Conservation (phyloP, 2,888 invertebrate species). For the Drosophila mulleri region DNA sequence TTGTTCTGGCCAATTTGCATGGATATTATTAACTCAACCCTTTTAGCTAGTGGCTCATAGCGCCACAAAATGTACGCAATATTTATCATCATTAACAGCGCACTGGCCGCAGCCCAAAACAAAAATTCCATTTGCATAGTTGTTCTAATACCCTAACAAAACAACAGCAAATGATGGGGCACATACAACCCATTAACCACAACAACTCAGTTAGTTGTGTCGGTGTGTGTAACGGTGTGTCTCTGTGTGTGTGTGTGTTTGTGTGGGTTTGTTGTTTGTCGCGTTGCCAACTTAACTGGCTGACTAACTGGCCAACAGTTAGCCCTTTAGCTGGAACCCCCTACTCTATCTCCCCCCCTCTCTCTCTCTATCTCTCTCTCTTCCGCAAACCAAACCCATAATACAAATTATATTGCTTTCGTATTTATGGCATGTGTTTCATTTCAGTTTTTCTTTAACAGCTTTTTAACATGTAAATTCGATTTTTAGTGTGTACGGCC, state of each 20-base stretch:
- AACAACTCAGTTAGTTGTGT: conserved; percentile 68
- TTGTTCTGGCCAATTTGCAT: conserved; percentile 14
- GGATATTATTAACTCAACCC: conserved; percentile 41
- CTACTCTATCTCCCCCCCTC: background rate
- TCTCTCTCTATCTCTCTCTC: background rate
- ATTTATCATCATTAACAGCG: conserved; percentile 61
- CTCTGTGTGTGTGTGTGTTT: conserved; percentile 45
- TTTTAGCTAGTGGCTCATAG: conserved; percentile 8
- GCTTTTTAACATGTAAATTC: conserved; percentile 77
- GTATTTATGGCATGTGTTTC: conserved; percentile 63
- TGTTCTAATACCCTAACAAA: conserved; percentile 25
- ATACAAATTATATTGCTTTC: conserved; percentile 68
- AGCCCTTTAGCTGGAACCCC: conserved; percentile 19
- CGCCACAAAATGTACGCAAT: conserved; percentile 35
- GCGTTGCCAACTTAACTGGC: conserved; percentile 40
- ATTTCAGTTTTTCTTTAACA: conserved; percentile 64
- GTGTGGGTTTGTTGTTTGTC: conserved; percentile 45
- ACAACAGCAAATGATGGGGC: conserved; percentile 20
- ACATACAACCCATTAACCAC: conserved; percentile 57
- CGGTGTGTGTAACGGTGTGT: conserved; percentile 30
- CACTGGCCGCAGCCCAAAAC: background rate
- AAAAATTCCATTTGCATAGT: conserved; percentile 45
- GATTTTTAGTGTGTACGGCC: conserved; percentile 60
- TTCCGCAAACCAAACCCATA: conserved; percentile 19
- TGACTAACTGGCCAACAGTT: conserved; percentile 44